Conservation (phyloP, 2,888 invertebrate species). For the Geotrupes spiniger region DNA sequence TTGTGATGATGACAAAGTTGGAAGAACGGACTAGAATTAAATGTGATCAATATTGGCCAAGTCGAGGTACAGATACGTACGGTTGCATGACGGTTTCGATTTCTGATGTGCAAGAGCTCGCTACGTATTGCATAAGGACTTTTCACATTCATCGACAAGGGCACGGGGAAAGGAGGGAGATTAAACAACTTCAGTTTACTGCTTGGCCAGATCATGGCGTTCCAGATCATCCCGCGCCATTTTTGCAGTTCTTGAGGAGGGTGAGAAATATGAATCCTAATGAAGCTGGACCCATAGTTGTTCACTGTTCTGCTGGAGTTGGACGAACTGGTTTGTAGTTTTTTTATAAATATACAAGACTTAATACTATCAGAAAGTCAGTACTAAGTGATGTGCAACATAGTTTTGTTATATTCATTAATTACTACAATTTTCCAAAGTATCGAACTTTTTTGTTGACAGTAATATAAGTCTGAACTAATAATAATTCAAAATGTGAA, state of each 20-base stretch:
- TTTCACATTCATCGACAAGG: conserved; percentile 85
- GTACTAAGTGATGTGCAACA: too few relatives aligned
- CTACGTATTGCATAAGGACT: conserved; percentile 97
- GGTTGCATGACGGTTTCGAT: conserved; percentile 93
- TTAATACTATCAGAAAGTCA: too few relatives aligned
- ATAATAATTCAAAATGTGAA: too few relatives aligned
- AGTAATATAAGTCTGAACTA: too few relatives aligned
- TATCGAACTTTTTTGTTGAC: too few relatives aligned
- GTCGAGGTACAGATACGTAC: conserved; percentile 90
- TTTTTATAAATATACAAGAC: too few relatives aligned
- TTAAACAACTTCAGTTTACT: conserved; percentile 97
- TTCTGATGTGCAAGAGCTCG: conserved; percentile 92
- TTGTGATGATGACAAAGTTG: conserved; percentile 99
- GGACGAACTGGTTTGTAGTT: conserved; percentile 47
- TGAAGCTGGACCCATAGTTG: conserved; percentile 91
- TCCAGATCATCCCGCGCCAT: conserved; percentile 98
- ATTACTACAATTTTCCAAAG: too few relatives aligned
- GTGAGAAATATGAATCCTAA: conserved; percentile 87
- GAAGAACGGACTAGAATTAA: conserved; percentile 96
- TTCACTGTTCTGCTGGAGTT: conserved; percentile 81
- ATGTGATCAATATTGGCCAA: conserved; percentile 98
- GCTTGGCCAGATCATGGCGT: conserved; percentile 99
- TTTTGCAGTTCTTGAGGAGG: conserved; percentile 92
- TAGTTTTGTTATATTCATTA: too few relatives aligned
- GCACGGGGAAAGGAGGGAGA: conserved; percentile 84